Evolutionary conservation across 2,797 vertebrate species (phyloP), one percentile per base, ranked within the genome.

Genomic region (Muscicapa comitata): DNA sequence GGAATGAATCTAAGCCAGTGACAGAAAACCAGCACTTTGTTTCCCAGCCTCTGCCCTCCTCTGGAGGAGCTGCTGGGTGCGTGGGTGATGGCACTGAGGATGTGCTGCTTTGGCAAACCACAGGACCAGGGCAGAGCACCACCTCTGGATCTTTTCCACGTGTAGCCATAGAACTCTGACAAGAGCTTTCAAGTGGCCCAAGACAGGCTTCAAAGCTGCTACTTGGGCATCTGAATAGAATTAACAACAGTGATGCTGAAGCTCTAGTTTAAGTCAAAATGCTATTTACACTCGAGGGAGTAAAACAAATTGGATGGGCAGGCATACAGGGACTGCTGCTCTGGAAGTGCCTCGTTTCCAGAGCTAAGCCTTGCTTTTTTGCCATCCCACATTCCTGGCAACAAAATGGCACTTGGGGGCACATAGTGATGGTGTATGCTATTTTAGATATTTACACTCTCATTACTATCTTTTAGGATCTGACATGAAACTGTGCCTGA

Each of bases 101-200:
- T 1, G 3, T 38, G 51, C 48, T 67, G 59, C 63, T 82, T 28
- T 43, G 76, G 40, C 25, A 58, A 86, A 66, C 8, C 51, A 5
- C 2, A 0, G 4, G 8, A 8, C 11, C 8, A 19, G 25, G 38
- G 33, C 13, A 18, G 45, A 50, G 42, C 53, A 51, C 3, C 4
- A 0, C 4, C 63, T 23, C 71, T 29, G 78, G 6, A 15, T 5
- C 65, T 85, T 74, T 62, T 21, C 58, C 21, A 7, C 2, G 5
- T 26, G 18, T 50, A 88, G 33, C 45, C 65, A 3, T 1, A 47
- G 62, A 51, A 51, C 17, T 19, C 48, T 50, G 42, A 23, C 37
- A 61, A 17, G 3, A 26, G 29, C 21, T 38, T 23, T n/a, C 55
- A 53, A 51, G 50, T 25, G 18, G 31, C 25, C 37, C 42, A 54